Base-by-base conservation (phyloP, 2,113 vertebrate species). In the Austrofundulus limnaeus region DNA sequence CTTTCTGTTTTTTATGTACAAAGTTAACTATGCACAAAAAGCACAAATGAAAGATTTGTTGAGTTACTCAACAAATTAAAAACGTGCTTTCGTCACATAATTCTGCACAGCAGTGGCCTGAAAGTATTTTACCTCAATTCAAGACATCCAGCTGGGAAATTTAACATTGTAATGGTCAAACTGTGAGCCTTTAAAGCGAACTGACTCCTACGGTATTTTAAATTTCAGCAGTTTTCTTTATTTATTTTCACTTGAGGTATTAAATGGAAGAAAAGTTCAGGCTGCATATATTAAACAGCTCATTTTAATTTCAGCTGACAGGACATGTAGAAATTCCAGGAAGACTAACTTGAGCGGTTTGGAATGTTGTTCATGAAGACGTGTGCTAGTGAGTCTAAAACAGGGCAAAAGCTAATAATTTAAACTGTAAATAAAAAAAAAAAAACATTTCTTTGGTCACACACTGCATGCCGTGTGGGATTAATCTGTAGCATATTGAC, bases 371-470 rank as follows among this genome's bases (percentile, higher is more conserved):
- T 28, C 5, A 34, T 34, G 61, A 15, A 24, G 70, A 28, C 16
- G 43, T 70, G 17, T 43, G 2, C 16, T 31, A 10, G 31, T 34
- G 31, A 34, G 8, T 75, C 43, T 34, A 24, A 70, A 73, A 71
- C 67, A 49, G 23, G 47, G 7, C 53, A 63, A 48, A 37, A 31
- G 38, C 47, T 75, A 70, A 72, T 51, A 56, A 70, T 41, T 14
- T 43, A 59, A 38, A 64, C 54, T 71, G 58, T 53, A 81, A 78
- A 85, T 75, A 60, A 21, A 84, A 81, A 78, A 85, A 72, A 60
- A 21, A 84, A 34, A 63, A 66, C 41, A 23, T 38, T 77, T 43
- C 60, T 55, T 63, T 43, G 31, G 69, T 64, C 67, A 77, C 7
- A 77, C 7, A 16, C 54, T 52, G 53, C 53, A 49, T 77, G 52